Percentiles rank a stretch among this genome's conserved stretches.
Evolutionary conservation across 2,113 vertebrate species (phyloP).

Genomic region (Nothocercus nigrocapillus): DNA sequence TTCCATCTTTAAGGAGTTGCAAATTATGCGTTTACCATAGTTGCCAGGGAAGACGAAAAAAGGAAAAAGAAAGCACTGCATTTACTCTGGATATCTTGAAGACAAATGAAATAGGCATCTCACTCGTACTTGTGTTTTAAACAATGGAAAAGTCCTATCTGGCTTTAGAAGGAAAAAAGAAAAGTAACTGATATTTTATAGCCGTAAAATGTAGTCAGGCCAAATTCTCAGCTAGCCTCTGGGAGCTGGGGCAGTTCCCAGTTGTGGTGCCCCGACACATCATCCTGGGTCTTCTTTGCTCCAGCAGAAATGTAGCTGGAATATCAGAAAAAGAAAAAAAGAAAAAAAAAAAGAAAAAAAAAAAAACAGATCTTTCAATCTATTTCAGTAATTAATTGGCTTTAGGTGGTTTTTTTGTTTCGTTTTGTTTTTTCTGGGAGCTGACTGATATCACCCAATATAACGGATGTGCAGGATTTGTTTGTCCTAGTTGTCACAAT

Average conservation of each 20-base stretch:
- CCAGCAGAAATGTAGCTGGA: not conserved
- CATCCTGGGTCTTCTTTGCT: not conserved
- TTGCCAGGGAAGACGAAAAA: conserved; percentile 41
- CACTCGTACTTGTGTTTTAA: not conserved
- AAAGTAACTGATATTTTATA: not conserved
- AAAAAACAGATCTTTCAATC: not conserved
- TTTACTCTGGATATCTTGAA: conserved; percentile 55
- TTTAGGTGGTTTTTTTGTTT: not conserved
- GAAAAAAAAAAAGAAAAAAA: not conserved
- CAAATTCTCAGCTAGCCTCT: not conserved
- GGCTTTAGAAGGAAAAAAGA: not conserved
- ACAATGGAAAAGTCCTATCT: not conserved
- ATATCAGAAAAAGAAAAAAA: conserved; percentile 24
- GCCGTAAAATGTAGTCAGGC: not conserved
- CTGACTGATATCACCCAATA: conserved; percentile 1
- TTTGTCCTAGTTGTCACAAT: conserved; percentile 2
- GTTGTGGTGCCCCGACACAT: not conserved
- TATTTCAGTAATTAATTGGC: conserved; percentile 33
- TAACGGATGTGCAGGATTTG: conserved; percentile 41
- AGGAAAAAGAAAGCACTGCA: not conserved
- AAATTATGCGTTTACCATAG: conserved; percentile 39
- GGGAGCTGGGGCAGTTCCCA: not conserved
- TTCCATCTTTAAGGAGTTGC: conserved; percentile 77
- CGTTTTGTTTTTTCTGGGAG: not conserved
- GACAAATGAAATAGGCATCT: conserved; percentile 30